A percentile compares a stretch with the other conserved stretches of the same genome.
Evolutionary conservation across 2,888 invertebrate species (phyloP).

Genomic region (Aricia artaxerxes): DNA sequence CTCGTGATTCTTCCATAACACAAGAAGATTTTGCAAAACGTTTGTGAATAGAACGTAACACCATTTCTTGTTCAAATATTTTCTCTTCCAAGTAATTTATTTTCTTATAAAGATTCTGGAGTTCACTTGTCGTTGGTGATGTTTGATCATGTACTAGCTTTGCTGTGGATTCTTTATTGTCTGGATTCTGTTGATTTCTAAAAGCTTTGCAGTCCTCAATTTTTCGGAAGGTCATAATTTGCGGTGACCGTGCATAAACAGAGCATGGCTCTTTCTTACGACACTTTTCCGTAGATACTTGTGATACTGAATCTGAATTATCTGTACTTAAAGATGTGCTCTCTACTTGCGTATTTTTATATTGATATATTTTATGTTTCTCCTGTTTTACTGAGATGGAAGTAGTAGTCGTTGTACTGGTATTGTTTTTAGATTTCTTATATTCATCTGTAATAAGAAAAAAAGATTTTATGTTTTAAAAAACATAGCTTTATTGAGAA

Average conservation of each 20-base stretch:
- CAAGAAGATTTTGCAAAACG: constrained; percentile 60
- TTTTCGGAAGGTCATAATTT: constrained; percentile 59
- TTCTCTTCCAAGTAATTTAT: constrained; percentile 64
- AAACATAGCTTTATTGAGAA: no score
- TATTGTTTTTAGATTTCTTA: not conserved
- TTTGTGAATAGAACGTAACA: constrained; percentile 62
- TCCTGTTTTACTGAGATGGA: not conserved
- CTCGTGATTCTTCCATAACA: constrained; percentile 58
- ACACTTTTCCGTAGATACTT: constrained; percentile 49
- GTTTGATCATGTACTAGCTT: constrained; percentile 56
- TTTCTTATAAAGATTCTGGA: constrained; percentile 57
- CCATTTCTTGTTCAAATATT: constrained; percentile 66
- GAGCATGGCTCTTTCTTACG: constrained; percentile 61
- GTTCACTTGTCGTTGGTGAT: constrained; percentile 46
- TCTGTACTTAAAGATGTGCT: constrained; percentile 46
- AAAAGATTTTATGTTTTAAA: not conserved
- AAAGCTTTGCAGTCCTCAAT: constrained; percentile 49
- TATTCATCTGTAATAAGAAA: not conserved
- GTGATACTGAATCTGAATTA: constrained; percentile 48
- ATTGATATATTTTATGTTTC: constrained; percentile 47
- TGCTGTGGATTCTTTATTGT: constrained; percentile 57
- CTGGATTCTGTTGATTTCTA: constrained; percentile 48
- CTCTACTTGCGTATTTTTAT: constrained; percentile 37
- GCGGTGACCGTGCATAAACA: constrained; percentile 55
- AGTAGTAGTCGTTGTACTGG: constrained; percentile 41